Percentiles rank a stretch among this genome's conserved stretches.
Evolutionary conservation across 2,113 vertebrate species (phyloP).

Genomic region (Hippocampus barbouri): DNA sequence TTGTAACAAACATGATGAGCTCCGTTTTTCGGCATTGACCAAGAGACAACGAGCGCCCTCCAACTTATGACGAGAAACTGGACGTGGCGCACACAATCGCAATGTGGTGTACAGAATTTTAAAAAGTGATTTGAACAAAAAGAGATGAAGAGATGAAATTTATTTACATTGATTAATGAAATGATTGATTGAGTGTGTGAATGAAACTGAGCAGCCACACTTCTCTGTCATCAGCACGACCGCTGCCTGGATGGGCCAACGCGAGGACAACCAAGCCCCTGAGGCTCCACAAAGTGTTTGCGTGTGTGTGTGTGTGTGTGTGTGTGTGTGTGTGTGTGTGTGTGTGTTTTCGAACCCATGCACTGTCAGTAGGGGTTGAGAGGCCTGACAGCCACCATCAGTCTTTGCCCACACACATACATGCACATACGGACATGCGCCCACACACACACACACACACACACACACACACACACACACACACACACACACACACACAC

Average conservation of each 20-base stretch:
- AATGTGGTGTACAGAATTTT: too few relatives aligned
- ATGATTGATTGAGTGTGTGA: neutral
- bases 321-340: slow-evolving; percentile 14
- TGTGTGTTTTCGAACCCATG: slow-evolving; percentile 15
- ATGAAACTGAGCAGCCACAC: slow-evolving; percentile 5
- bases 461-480: neutral
- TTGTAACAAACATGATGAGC: neutral
- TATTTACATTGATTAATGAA: neutral
- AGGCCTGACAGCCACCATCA: slow-evolving; percentile 58
- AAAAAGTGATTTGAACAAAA: too few relatives aligned
- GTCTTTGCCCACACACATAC: slow-evolving; percentile 36
- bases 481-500: neutral
- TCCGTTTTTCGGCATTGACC: neutral
- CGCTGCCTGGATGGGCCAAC: slow-evolving; percentile 47
- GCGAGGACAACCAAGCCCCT: slow-evolving; percentile 49
- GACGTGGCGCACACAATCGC: too few relatives aligned
- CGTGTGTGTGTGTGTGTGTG: slow-evolving; percentile 15
- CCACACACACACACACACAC: too few relatives aligned
- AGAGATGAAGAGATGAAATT: neutral
- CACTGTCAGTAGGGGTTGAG: slow-evolving; percentile 35
- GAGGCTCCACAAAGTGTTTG: slow-evolving; percentile 21
- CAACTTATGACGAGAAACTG: too few relatives aligned
- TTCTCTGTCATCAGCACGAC: slow-evolving; percentile 49
- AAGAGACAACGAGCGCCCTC: too few relatives aligned
- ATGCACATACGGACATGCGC: too few relatives aligned